phyloP scores from a whole-genome alignment of 2,888 invertebrate species.

The Eupithecia insigniata region DNA sequence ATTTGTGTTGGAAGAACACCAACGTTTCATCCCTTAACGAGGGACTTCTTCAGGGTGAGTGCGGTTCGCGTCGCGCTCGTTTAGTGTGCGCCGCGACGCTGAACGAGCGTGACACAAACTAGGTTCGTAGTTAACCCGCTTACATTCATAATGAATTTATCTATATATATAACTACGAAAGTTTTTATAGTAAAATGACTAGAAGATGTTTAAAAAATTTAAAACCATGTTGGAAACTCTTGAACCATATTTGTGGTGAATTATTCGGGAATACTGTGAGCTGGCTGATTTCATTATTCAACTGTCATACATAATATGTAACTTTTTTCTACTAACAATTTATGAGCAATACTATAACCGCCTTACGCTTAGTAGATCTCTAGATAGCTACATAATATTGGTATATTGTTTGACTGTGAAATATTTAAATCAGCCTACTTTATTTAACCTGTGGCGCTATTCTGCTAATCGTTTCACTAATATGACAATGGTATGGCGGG shows the following conservation, averaged over 20 bases:
- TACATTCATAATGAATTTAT: no score
- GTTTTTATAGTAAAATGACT: no score
- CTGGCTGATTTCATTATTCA: not conserved
- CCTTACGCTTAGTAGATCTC: not conserved
- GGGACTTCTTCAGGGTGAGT: no score
- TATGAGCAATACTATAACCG: not conserved
- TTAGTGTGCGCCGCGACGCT: no score
- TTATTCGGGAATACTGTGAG: not conserved
- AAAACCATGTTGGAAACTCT: not conserved
- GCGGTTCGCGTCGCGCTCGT: no score
- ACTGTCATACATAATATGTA: not conserved
- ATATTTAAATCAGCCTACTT: constrained; percentile 5
- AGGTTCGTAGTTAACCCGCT: no score
- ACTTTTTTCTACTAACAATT: not conserved
- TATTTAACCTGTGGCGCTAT: not conserved
- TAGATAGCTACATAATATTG: not conserved
- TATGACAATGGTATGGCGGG: no score
- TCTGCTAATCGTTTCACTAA: not conserved
- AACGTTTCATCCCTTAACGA: no score
- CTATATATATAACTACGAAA: no score
- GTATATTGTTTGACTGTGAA: constrained; percentile 2
- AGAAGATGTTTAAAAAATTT: not conserved
- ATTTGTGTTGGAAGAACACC: no score
- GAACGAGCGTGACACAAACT: no score
- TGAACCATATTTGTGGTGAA: not conserved